A percentile compares a stretch with the other conserved stretches of the same genome.
These are phyloP conservation scores for Nephrotoma appendiculata DNA, from an alignment of 2,888 invertebrate genomes.

Conservation along the genomic window DNA sequence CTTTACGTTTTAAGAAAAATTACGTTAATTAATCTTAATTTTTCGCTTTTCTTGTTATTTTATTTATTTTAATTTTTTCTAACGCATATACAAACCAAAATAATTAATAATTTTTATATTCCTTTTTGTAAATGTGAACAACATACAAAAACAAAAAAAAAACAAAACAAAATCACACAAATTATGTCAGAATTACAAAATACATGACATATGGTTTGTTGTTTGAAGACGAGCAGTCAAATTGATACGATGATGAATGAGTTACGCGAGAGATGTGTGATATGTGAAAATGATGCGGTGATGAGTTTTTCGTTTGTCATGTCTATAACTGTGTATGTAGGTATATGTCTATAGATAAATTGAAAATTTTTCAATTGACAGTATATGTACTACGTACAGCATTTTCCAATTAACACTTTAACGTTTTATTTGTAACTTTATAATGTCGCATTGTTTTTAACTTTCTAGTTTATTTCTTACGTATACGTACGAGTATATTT, in stretches of 20 bases:
- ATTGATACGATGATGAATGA: neutral
- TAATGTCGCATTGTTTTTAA: neutral
- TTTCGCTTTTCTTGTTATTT: neutral
- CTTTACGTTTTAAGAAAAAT: neutral
- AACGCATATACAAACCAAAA: neutral
- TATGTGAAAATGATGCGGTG: neutral
- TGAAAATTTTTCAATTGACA: neutral
- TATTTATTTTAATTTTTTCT: neutral
- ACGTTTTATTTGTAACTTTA: neutral
- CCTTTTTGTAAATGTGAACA: neutral
- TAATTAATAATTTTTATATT: neutral
- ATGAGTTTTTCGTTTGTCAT: neutral
- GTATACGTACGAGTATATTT: no score
- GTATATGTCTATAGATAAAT: neutral
- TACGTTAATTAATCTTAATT: neutral
- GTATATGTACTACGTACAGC: neutral
- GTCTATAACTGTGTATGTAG: neutral
- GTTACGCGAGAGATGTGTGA: neutral
- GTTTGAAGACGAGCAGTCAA: neutral
- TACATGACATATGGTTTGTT: neutral
- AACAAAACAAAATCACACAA: neutral
- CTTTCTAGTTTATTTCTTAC: neutral
- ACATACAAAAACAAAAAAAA: neutral
- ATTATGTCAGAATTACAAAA: neutral
- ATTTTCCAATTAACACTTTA: neutral